These are phyloP conservation scores for Poecilia wingei DNA, from an alignment of 2,797 vertebrate species.

Conservation along the genomic window DNA sequence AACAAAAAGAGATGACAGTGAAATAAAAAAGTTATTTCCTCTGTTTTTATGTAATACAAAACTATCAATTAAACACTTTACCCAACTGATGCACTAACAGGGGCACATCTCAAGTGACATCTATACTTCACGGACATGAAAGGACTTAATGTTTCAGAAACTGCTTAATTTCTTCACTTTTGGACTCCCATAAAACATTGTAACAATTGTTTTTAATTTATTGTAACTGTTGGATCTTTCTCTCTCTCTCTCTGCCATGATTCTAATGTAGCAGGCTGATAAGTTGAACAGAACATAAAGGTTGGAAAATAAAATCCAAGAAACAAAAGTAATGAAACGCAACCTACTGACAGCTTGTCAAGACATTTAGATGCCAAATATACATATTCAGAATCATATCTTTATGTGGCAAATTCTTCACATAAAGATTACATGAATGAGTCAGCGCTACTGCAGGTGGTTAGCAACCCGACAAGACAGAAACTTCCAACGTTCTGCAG, in stretches of 20 bases:
- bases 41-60: not conserved
- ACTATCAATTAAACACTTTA: not conserved
- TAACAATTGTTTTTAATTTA: not conserved
- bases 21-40: not conserved
- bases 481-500: slow-evolving; percentile 35
- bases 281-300: not conserved
- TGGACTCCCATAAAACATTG: not conserved
- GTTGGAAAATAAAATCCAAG: not conserved
- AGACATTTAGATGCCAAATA: not conserved
- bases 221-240: not conserved
- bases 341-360: not conserved
- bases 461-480: slow-evolving; percentile 39
- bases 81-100: not conserved
- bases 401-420: slow-evolving; percentile 25
- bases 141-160: not conserved
- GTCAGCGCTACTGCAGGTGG: slow-evolving; percentile 52
- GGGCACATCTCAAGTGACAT: not conserved
- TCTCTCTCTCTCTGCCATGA: not conserved
- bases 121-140: not conserved
- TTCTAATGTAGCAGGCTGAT: not conserved
- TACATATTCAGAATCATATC: not conserved
- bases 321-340: not conserved
- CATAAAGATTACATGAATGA: slow-evolving; percentile 32
- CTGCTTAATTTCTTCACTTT: not conserved
- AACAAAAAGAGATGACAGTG: not conserved